Conservation (phyloP, 2,888 invertebrate species). For the Drosophila formosana region DNA sequence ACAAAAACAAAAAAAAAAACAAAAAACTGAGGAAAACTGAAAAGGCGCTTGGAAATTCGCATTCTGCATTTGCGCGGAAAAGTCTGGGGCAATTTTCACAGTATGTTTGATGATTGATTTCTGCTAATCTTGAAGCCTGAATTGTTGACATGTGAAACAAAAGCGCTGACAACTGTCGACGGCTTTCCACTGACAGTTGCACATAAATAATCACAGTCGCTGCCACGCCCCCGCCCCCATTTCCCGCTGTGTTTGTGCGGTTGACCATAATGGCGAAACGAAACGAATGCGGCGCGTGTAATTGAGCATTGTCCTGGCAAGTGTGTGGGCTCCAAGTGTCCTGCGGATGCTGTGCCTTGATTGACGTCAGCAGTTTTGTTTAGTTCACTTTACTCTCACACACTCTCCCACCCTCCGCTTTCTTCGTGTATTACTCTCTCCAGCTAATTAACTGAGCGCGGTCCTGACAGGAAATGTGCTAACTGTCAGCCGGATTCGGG, state of each 20-base stretch:
- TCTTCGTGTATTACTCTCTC: neutral
- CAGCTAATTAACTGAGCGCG: constrained; percentile 68
- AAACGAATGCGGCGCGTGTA: constrained; percentile 34
- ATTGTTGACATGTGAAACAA: constrained; percentile 63
- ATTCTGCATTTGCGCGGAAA: constrained; percentile 14
- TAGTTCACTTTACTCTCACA: constrained; percentile 13
- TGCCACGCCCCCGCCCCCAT: neutral
- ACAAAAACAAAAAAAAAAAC: neutral
- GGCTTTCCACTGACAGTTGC: constrained; percentile 32
- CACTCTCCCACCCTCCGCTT: neutral
- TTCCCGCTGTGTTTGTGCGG: constrained; percentile 23
- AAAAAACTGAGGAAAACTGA: neutral
- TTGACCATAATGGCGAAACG: constrained; percentile 35
- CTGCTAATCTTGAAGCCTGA: constrained; percentile 27
- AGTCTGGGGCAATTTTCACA: constrained; percentile 10
- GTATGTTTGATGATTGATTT: constrained; percentile 41
- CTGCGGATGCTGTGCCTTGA: constrained; percentile 21
- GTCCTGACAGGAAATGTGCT: constrained; percentile 71
- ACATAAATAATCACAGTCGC: constrained; percentile 48
- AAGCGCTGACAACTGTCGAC: constrained; percentile 60
- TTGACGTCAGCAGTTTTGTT: constrained; percentile 56
- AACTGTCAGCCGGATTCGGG: constrained; percentile 73
- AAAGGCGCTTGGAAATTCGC: neutral
- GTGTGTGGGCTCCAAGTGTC: constrained; percentile 14
- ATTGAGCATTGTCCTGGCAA: constrained; percentile 62